phyloP scores from a whole-genome alignment of 2,113 vertebrate species.

The Pelecanoides urinatrix region DNA sequence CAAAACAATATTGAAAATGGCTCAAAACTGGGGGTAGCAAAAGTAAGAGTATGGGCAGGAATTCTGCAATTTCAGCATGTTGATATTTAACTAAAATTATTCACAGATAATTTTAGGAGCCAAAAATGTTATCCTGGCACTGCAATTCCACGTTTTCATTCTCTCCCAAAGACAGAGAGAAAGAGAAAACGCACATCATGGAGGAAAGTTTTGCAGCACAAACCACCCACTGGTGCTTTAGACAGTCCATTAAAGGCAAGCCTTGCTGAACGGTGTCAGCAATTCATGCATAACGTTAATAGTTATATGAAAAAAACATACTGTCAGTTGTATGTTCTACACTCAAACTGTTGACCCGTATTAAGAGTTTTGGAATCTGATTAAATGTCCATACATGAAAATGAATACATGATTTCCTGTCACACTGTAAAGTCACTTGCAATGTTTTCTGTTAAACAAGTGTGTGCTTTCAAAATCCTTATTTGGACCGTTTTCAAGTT shows the following conservation, averaged over 20 bases:
- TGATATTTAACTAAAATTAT: not conserved
- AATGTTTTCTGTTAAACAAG: not conserved
- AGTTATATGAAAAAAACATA: not conserved
- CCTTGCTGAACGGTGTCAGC: not conserved
- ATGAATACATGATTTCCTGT: not conserved
- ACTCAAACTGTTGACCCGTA: not conserved
- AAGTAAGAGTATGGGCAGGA: not conserved
- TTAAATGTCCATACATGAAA: not conserved
- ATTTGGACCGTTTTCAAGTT: not conserved
- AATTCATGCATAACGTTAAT: not conserved
- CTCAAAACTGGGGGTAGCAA: not conserved
- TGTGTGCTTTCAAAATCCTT: not conserved
- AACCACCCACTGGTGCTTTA: not conserved
- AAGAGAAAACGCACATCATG: not conserved
- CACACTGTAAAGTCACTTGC: not conserved
- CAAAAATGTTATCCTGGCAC: not conserved
- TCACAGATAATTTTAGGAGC: not conserved
- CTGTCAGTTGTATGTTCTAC: not conserved
- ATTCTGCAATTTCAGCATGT: not conserved
- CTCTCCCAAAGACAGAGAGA: not conserved
- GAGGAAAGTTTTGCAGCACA: not conserved
- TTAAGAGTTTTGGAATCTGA: not conserved
- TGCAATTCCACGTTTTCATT: accelerated
- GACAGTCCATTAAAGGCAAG: not conserved
- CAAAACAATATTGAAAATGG: not conserved